These are phyloP conservation scores for Drosophila ogumai DNA, from an alignment of 1,140 invertebrate genomes.

Conservation along the genomic window DNA sequence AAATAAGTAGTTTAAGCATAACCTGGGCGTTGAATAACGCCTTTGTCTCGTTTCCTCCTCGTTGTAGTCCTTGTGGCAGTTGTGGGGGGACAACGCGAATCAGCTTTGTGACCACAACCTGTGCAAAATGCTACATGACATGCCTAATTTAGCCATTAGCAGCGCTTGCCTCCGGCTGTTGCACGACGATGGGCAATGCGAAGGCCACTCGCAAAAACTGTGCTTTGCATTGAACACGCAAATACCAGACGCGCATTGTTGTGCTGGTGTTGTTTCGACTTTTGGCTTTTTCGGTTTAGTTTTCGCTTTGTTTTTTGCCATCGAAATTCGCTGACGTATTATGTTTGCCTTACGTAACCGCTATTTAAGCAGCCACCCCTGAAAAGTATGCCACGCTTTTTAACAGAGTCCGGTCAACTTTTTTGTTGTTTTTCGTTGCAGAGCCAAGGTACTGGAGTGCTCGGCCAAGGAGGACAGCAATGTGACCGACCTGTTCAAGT, in stretches of 20 bases:
- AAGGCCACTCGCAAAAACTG: constrained; percentile 39
- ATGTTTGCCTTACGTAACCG: constrained; percentile 42
- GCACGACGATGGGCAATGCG: constrained; percentile 2
- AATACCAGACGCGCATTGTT: constrained; percentile 16
- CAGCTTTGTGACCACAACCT: constrained; percentile 34
- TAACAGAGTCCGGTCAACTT: neutral
- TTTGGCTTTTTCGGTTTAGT: constrained; percentile 19
- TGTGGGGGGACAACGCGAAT: neutral
- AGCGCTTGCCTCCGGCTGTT: constrained; percentile 27
- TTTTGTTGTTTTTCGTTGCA: constrained; percentile 67
- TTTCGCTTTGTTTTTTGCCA: constrained; percentile 20
- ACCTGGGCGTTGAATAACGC: neutral
- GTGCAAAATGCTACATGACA: constrained; percentile 48
- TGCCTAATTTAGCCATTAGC: constrained; percentile 73
- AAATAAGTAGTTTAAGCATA: neutral
- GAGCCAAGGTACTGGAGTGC: constrained; percentile 92
- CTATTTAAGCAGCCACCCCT: constrained; percentile 24
- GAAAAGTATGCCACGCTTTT: constrained; percentile 44
- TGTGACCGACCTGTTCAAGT: constrained; percentile 91
- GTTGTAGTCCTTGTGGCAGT: constrained; percentile 5
- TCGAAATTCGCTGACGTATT: constrained; percentile 8
- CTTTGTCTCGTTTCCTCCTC: constrained; percentile 5
- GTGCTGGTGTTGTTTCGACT: constrained; percentile 21
- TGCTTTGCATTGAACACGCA: constrained; percentile 41
- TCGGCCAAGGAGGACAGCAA: constrained; percentile 93